phyloP scores from a whole-genome alignment of 2,888 invertebrate genomes.

The Disparrhopalites patrizii region DNA sequence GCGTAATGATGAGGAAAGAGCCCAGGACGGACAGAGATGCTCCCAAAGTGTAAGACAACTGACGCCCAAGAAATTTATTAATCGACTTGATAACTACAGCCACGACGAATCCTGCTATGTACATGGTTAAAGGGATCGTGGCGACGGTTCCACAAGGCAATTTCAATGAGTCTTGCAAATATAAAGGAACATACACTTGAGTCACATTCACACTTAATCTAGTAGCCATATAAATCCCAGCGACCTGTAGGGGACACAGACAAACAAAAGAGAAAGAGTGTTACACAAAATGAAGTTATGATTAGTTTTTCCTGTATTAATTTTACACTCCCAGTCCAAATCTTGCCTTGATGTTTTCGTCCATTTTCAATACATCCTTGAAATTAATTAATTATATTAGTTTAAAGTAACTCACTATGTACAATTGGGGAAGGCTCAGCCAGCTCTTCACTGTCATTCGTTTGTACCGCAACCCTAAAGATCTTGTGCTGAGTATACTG shows the following conservation, averaged over 20 bases:
- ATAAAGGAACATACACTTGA: constrained; percentile 80
- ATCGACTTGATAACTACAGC: constrained; percentile 68
- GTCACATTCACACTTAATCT: constrained; percentile 78
- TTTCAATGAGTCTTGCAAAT: constrained; percentile 71
- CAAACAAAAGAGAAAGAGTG: no score
- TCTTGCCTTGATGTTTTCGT: no score
- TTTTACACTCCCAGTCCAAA: no score
- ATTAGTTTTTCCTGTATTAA: no score
- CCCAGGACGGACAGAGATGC: constrained; percentile 61
- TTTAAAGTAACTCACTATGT: constrained; percentile 23
- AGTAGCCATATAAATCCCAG: constrained; percentile 78
- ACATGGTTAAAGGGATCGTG: constrained; percentile 78
- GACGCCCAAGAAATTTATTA: constrained; percentile 63
- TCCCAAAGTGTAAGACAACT: constrained; percentile 66
- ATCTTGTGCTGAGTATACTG: constrained; percentile 31
- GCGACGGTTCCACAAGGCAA: constrained; percentile 72
- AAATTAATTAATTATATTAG: neutral
- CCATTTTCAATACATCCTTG: neutral
- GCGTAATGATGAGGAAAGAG: constrained; percentile 68
- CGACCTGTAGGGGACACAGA: no score
- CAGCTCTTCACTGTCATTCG: constrained; percentile 40
- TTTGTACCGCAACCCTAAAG: constrained; percentile 34
- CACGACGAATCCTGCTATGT: constrained; percentile 71
- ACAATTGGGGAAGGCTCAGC: constrained; percentile 43
- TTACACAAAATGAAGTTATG: no score